A percentile compares a stretch with the other conserved stretches of the same genome.
Conservation (phyloP, 2,888 invertebrate genomes). For the Ypsolopha sequella region DNA sequence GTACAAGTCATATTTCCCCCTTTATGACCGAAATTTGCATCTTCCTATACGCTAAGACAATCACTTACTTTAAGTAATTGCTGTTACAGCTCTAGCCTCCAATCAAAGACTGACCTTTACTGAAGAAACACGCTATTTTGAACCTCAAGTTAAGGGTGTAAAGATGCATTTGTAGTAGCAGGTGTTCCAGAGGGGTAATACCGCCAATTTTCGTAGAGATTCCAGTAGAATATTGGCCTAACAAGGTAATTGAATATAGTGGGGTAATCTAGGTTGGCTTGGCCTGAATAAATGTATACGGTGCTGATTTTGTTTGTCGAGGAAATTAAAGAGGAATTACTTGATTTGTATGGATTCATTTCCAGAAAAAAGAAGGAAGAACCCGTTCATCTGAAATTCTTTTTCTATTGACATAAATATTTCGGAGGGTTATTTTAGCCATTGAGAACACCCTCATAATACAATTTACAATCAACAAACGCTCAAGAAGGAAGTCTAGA, state of each 20-base stretch:
- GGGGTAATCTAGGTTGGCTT: conserved; percentile 29
- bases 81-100: conserved; percentile 43
- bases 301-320: no score
- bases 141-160: conserved; percentile 13
- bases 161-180: neutral
- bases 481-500: no score
- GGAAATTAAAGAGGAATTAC: no score
- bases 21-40: conserved; percentile 1
- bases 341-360: no score
- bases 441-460: no score
- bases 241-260: conserved; percentile 58
- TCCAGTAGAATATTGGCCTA: conserved; percentile 31
- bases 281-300: neutral
- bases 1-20: neutral
- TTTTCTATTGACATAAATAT: no score
- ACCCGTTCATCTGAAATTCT: no score
- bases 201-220: conserved; percentile 5
- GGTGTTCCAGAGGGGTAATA: neutral
- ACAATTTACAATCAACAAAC: no score
- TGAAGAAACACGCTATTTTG: conserved; percentile 12
- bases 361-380: no score
- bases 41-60: conserved; percentile 35
- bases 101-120: conserved; percentile 48
- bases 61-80: conserved; percentile 64
- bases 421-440: no score